These are phyloP conservation scores for Megaceryle alcyon DNA, from an alignment of 2,797 vertebrate genomes.

Conservation along the genomic window DNA sequence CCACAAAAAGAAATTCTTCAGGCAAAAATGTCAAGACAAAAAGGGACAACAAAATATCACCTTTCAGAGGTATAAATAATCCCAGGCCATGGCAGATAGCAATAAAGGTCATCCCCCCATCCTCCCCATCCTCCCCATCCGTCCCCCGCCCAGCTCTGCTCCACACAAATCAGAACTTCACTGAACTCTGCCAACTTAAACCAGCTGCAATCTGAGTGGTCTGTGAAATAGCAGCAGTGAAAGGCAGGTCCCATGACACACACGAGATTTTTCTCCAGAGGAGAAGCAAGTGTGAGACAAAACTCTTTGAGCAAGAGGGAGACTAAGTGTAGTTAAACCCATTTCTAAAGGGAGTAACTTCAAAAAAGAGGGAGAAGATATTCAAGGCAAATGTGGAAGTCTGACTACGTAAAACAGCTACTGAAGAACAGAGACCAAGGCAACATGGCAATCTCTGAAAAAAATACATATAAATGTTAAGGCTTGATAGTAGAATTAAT, in stretches of 20 bases:
- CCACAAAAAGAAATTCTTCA: background rate
- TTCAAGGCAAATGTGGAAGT: background rate
- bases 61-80: background rate
- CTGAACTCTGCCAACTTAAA: background rate
- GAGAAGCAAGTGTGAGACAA: background rate
- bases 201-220: background rate
- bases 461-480: background rate
- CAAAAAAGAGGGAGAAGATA: background rate
- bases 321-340: background rate
- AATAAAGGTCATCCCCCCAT: background rate
- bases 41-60: background rate
- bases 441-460: background rate
- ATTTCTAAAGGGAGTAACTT: background rate
- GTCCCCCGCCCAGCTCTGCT: background rate
- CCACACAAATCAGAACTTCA: background rate
- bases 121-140: background rate
- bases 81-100: background rate
- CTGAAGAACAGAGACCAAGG: background rate
- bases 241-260: background rate
- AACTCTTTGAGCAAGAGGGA: background rate
- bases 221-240: background rate
- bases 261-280: background rate
- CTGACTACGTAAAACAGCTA: constrained; percentile 13
- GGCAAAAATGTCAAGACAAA: background rate
- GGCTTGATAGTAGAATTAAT: background rate